phyloP scores from a whole-genome alignment of 2,113 vertebrate genomes.

The Mugil cephalus region DNA sequence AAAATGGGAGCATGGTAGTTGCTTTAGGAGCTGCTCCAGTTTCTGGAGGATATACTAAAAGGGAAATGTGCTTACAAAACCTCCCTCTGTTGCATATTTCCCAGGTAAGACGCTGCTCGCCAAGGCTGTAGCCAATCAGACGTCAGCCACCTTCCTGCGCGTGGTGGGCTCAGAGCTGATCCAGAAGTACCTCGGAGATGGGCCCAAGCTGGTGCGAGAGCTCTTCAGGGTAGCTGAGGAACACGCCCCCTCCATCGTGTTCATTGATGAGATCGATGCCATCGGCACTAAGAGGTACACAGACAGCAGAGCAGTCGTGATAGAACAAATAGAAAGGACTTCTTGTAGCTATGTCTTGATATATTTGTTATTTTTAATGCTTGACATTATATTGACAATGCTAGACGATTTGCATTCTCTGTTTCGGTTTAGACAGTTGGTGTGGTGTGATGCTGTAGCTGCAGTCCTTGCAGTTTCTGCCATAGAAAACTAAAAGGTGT shows the following conservation, averaged over 20 bases:
- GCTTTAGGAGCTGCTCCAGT: too few species aligned
- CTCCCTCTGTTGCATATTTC: neutral
- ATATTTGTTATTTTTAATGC: too few species aligned
- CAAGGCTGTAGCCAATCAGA: slow-evolving; percentile 99
- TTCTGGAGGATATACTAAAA: too few species aligned
- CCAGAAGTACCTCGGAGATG: slow-evolving; percentile 97
- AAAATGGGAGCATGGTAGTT: too few species aligned
- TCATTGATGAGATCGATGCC: slow-evolving; percentile 98
- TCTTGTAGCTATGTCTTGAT: too few species aligned
- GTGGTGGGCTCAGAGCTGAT: slow-evolving; percentile 98
- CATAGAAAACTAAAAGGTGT: too few species aligned
- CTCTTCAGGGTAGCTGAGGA: slow-evolving; percentile 97
- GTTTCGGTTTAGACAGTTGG: too few species aligned
- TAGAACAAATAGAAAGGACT: neutral
- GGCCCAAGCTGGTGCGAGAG: slow-evolving; percentile 95
- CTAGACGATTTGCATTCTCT: too few species aligned
- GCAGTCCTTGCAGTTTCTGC: too few species aligned
- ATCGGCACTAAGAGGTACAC: slow-evolving; percentile 96
- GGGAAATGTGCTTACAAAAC: neutral
- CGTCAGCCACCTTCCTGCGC: slow-evolving; percentile 95
- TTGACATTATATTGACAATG: too few species aligned
- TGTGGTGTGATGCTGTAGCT: too few species aligned
- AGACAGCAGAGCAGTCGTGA: neutral
- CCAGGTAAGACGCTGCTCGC: slow-evolving; percentile 96
- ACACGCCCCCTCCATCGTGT: slow-evolving; percentile 96